Base-by-base conservation (phyloP, 2,888 invertebrate species). In the Corbicula japonica region DNA sequence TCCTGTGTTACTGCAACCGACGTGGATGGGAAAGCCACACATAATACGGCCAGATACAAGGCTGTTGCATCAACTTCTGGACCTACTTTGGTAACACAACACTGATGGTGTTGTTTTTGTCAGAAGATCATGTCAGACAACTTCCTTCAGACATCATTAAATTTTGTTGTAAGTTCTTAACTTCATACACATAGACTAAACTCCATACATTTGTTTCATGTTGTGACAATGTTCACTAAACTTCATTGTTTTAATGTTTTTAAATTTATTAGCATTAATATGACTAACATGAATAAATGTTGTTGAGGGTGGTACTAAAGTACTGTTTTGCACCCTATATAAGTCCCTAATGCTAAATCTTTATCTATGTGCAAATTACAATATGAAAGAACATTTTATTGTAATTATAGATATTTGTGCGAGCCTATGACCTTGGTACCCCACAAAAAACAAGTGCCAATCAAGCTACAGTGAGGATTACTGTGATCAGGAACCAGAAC, bases 11-110 rank as follows among this genome's bases (percentile, higher is more conserved):
- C 48, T 21, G 91, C 91, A 5, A 83, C 83, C 0, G 91, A 91
- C 79, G 54, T 23, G 21, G 91, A 91, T 72, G 65, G 65, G 0
- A 85, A 86, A 74, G 30, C 28, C 34, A 92, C 92, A n/a, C 89
- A 90, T 73, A 91, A 89, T 71, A 56, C 69, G 30, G 81, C 91
- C 21, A 77, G 84, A 21, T 92, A 87, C 69, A 84, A 87, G 32
- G 87, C 88, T 35, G 80, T 86, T 28, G 89, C 88, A 1, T 84
- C 84, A 34, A 63, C 77, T 18, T 61, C 83, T 1, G 76, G 78
- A 85, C 83, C 32, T 91, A 85, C 80, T 92, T 92, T 82, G 77
- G 76, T 5, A 83, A 23, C 80, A 86, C 60, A 56, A 72, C 1
- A 75, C 81, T 6, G 85, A 86, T 76, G 92, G 92, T 28, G 73